phyloP scores from a whole-genome alignment of 2,113 vertebrate species.

The Zosterops borbonicus region DNA sequence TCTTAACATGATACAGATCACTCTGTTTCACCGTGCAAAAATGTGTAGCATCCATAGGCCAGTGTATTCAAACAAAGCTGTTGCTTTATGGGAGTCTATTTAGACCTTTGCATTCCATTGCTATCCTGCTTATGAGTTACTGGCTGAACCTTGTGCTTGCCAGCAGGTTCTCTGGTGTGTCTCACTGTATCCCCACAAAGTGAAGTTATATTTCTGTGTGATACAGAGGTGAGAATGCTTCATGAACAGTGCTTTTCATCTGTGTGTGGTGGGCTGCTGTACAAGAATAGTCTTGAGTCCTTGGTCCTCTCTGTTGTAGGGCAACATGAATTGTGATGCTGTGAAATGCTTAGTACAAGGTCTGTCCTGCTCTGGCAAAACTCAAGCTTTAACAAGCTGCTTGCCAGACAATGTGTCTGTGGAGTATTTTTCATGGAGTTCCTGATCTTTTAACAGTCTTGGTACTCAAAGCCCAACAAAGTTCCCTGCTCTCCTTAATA shows the following conservation, averaged over 20 bases:
- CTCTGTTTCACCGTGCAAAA: background rate
- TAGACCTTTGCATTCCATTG: background rate
- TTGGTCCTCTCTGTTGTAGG: background rate
- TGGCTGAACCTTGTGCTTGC: background rate
- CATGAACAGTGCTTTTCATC: background rate
- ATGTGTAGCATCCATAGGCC: background rate
- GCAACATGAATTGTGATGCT: background rate
- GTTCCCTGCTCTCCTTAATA: background rate
- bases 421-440: background rate
- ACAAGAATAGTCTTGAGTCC: fast-evolving
- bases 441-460: background rate
- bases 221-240: background rate
- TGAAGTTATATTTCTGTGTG: background rate
- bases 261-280: background rate
- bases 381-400: background rate
- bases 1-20: background rate
- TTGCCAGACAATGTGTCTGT: background rate
- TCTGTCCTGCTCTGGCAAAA: background rate
- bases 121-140: background rate
- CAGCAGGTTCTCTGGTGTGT: background rate
- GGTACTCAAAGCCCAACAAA: background rate
- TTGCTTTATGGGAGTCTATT: background rate
- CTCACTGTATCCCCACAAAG: background rate
- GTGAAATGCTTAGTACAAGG: background rate
- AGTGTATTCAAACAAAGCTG: background rate